Percentiles rank a stretch among this genome's conserved stretches.
These are phyloP conservation scores for Fregetta grallaria DNA, from an alignment of 2,113 vertebrate species.

Conservation along the genomic window DNA sequence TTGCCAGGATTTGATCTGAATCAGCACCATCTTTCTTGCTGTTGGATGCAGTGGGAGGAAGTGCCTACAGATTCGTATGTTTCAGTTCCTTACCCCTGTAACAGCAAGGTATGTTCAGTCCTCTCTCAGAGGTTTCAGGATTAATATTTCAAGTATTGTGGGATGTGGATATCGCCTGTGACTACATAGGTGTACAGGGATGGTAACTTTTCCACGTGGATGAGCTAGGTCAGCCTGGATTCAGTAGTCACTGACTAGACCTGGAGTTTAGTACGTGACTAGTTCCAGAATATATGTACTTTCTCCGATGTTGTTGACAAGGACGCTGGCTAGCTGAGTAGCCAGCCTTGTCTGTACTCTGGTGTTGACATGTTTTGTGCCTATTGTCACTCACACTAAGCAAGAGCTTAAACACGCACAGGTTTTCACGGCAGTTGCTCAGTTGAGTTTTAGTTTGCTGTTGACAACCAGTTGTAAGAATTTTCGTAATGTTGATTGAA, in stretches of 20 bases:
- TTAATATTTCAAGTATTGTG: not conserved
- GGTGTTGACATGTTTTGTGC: not conserved
- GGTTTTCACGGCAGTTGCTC: not conserved
- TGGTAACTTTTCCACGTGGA: rapidly evolving
- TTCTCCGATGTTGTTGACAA: not conserved
- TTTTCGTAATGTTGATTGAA: not conserved
- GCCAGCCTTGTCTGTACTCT: not conserved
- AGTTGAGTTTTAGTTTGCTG: not conserved
- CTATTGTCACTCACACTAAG: not conserved
- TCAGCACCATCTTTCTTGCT: not conserved
- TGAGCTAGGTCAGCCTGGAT: not conserved
- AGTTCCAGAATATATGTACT: not conserved
- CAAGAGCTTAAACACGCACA: not conserved
- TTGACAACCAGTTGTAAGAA: not conserved
- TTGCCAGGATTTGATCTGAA: not conserved
- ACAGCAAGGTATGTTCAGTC: not conserved
- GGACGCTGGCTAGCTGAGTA: not conserved
- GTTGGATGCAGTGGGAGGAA: not conserved
- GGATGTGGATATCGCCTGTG: not conserved
- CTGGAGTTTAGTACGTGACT: not conserved
- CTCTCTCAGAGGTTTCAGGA: not conserved
- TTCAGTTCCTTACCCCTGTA: not conserved
- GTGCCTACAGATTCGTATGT: not conserved
- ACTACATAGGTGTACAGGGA: rapidly evolving
- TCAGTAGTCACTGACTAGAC: too few species aligned